Base-by-base conservation (phyloP, 2,888 invertebrate species). In the Syrista parreyssii region DNA sequence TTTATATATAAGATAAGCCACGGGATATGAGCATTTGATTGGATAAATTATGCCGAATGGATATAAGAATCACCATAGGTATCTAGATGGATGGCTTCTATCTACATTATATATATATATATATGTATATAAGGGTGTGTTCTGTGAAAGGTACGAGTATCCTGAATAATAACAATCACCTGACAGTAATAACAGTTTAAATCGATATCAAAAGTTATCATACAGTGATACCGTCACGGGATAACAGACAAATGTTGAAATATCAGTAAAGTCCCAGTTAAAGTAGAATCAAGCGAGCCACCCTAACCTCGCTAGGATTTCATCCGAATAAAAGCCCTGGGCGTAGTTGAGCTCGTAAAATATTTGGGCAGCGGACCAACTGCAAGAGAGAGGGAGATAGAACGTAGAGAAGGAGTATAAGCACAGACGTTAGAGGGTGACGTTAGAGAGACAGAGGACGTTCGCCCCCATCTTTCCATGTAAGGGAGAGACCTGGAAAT, bases 311-410 rank as follows among this genome's bases (percentile, higher is more conserved):
- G 23, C 55, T 55, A 55, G 23, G 55, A 55, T 55, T 55, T 55
- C 55, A 55, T 55, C 55, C 23, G 55, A 23, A 55, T 55, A 55
- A 55, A 55, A 55, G 55, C 55, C 23, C 23, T 23, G 55, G 55
- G 55, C 55, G 55, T 55, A 55, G 82, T 86, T 84, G 80, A 83
- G 79, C 84, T 83, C 82, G 86, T 87, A 84, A 87, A 87, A 87
- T 86, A 87, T 88, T 88, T 86, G 84, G 86, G 75, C 55, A 55
- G 55, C 55, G 55, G 55, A 55, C 55, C 55, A 55, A 55, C 55
- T 55, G 9, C 23, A 23, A 6, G 40, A 55, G 55, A 23, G 2
- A 55, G 4, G 4, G 9, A 55, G 40, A 55, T 4, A 40, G 12
- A 15, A 1, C 40, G 15, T 40, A 55, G 9, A 23, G 40, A 55